These are phyloP conservation scores for Emesis castigata DNA, from an alignment of 2,888 invertebrate genomes.

Conservation along the genomic window DNA sequence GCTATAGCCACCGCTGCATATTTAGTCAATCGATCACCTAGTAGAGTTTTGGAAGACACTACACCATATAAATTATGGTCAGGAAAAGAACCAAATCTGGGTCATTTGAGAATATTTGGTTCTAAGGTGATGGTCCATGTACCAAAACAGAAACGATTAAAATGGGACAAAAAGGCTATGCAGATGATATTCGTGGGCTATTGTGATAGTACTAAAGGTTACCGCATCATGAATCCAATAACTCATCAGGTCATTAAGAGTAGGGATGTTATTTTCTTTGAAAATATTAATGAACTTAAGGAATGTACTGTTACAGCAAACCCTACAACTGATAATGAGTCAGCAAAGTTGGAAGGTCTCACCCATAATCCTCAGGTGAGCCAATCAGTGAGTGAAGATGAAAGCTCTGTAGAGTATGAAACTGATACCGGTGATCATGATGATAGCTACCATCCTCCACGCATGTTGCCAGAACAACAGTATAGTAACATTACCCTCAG, in stretches of 20 bases:
- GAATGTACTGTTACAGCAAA: neutral
- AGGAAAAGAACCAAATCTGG: neutral
- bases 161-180: neutral
- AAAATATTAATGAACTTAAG: neutral
- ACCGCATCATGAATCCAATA: neutral
- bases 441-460: neutral
- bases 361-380: neutral
- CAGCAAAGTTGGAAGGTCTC: neutral
- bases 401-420: slow-evolving; percentile 4
- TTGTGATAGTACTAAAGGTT: slow-evolving; percentile 5
- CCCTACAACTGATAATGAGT: neutral
- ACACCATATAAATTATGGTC: slow-evolving; percentile 8
- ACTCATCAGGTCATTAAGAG: neutral
- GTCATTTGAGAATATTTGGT: slow-evolving; percentile 14
- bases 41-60: neutral
- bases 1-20: slow-evolving; percentile 15
- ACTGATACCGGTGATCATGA: neutral
- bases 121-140: slow-evolving; percentile 9
- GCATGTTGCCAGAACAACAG: neutral
- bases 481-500: neutral
- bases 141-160: slow-evolving; percentile 3
- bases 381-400: neutral
- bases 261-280: slow-evolving; percentile 15
- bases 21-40: slow-evolving; percentile 2
- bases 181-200: neutral